Evolutionary conservation across 2,113 vertebrate genomes (phyloP), one percentile per base, ranked within the genome.

Genomic region (Semicossyphus pulcher): DNA sequence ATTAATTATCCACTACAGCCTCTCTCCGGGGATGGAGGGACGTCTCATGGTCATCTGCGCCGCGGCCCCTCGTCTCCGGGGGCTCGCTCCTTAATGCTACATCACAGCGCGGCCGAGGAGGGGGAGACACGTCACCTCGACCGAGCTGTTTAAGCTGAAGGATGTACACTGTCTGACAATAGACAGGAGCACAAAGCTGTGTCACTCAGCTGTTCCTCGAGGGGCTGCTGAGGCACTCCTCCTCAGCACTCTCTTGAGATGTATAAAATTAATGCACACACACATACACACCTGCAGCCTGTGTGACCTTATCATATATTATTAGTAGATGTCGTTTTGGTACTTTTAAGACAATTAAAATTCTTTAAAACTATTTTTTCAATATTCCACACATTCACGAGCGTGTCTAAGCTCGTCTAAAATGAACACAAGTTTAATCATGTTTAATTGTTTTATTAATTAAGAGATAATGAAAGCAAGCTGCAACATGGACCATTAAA

Each of bases 1-100:
- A 81, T 87, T 89, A 82, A 91, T 86, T 83, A 89, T 80, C 67
- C 58, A 44, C 66, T 37, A 34, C 7, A 31, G 45, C 57, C 47
- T 31, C 64, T 65, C 48, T 78, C 25, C 29, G 10, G 42, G 21
- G 26, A 73, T 47, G 63, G 53, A 39, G 66, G 51, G 42, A 42
- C 10, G 29, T 57, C 41, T 78, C 80, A 71, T 70, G 78, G 83
- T 81, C 77, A 79, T 69, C 20, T 15, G 26, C 9, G 52, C 51
- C 72, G 29, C 28, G 20, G 63, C 34, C 36, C n/a, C 34, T 26
- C 20, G 59, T 54, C 37, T 68, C 25, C 51, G n/a, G 54, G 59
- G 37, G 41, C 31, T 28, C 16, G 28, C 48, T 73, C 20, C 32
- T 57, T 58, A 52, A 67, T 52, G 36, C 34, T 45, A 29, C 61